Base-by-base conservation (phyloP, 2,888 invertebrate species). In the Lepeophtheirus nordmannii region DNA sequence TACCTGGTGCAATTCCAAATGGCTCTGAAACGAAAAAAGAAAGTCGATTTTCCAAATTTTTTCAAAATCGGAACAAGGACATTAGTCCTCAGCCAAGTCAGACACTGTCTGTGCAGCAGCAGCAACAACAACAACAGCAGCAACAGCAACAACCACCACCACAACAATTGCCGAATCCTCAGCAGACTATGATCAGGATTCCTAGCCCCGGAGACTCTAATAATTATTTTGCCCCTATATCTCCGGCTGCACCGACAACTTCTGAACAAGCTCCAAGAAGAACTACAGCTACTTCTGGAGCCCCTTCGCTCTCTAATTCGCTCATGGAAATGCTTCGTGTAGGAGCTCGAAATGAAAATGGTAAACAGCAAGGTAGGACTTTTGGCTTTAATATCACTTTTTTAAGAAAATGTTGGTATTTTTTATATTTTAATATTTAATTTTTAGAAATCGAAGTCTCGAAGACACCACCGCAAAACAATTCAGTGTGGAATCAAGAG, bases 141-240 rank as follows among this genome's bases (percentile, higher is more conserved):
- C 40, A 8, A 20, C n/a, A 17, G 2, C 39, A 41, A 17, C 39
- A 30, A 12, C 12, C 23, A 12, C 11, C 10, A 11, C 53, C 53
- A 17, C 17, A 14, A 14, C 17, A 14, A n/a, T 46, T 46, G 53
- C n/a, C 17, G n/a, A 23, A 5, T 17, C 3, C 30, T 37, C 30
- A 38, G 39, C 30, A 22, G 7, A 38, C 68, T 20, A 69, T 64
- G 59, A 67, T 68, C 67, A 74, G 74, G 64, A 76, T 76, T 68
- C 75, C 76, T 39, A 73, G 75, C 23, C 74, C 75, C 5, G 77
- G 77, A 57, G 81, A 81, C 70, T 30, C 30, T 12, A 23, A 46
- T 11, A 56, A 56, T 70, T 83, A 83, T 73, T 85, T 86, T 74
- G 82, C 84, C 46, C 85, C 85, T 0, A 85, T 85, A 70, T 82